These are phyloP conservation scores for Sphaerophoria taeniata DNA, from an alignment of 2,888 invertebrate genomes.

Conservation along the genomic window DNA sequence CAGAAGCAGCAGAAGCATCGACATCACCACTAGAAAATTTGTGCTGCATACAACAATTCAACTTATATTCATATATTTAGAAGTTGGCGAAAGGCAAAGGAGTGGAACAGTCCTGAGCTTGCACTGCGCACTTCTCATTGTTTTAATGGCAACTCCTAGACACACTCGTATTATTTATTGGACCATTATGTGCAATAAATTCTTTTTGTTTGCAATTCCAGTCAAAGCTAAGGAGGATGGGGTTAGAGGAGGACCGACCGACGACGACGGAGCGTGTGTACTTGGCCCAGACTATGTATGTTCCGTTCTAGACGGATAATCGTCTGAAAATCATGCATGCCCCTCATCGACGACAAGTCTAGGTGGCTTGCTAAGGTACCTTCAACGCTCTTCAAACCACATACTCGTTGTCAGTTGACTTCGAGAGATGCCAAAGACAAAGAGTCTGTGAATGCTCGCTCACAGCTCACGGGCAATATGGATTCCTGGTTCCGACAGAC, in stretches of 20 bases:
- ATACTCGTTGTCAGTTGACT: conserved; percentile 16
- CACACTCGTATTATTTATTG: conserved; percentile 74
- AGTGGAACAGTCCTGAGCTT: conserved; percentile 63
- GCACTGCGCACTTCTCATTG: conserved; percentile 74
- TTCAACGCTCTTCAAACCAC: conserved; percentile 4
- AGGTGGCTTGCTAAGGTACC: conserved; percentile 21
- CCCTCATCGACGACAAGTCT: not conserved
- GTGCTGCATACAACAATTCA: conserved; percentile 47
- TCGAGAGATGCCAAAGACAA: conserved; percentile 62
- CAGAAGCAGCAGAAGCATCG: conserved; percentile 40
- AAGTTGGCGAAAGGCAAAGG: conserved; percentile 57
- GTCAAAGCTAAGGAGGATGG: conserved; percentile 29
- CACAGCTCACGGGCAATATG: conserved; percentile 55
- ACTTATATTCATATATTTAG: conserved; percentile 67
- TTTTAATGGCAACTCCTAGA: conserved; percentile 74
- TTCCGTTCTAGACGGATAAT: conserved; percentile 67
- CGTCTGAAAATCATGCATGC: conserved; percentile 59
- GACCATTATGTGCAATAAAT: conserved; percentile 75
- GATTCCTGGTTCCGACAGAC: conserved; percentile 68
- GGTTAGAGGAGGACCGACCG: not conserved
- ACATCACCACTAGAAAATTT: conserved; percentile 29
- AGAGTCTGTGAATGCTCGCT: conserved; percentile 66
- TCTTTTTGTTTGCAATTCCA: conserved; percentile 71
- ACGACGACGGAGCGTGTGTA: not conserved
- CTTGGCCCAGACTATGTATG: conserved; percentile 13